Evolutionary conservation across 2,113 vertebrate genomes (phyloP).

Genomic region (Paralichthys olivaceus): DNA sequence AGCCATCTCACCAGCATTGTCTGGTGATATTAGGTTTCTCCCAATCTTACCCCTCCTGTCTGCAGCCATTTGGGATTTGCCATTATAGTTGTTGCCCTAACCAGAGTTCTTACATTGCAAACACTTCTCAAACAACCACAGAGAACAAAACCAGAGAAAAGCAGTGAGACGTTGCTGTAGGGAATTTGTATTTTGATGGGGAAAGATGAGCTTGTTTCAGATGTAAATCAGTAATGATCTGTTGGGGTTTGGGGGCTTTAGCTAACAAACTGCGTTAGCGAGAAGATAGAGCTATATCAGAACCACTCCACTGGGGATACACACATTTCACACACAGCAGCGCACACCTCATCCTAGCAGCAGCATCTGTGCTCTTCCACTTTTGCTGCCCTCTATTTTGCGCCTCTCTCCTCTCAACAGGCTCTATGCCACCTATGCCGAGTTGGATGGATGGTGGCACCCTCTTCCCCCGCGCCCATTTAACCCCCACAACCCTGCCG

Average conservation of each 20-base stretch:
- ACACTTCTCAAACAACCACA: background rate
- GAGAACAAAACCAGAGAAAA: slow-evolving; percentile 7
- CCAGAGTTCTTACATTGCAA: background rate
- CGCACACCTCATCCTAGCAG: slow-evolving; percentile 49
- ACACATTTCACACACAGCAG: slow-evolving; percentile 53
- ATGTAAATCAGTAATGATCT: slow-evolving; percentile 50
- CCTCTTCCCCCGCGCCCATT: slow-evolving; percentile 63
- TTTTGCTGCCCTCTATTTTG: slow-evolving; percentile 65
- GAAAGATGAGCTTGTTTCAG: slow-evolving; percentile 39
- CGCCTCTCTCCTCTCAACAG: slow-evolving; percentile 45
- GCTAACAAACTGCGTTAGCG: slow-evolving; percentile 48
- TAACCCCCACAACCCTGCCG: slow-evolving; percentile 67
- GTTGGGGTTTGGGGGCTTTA: slow-evolving; percentile 38
- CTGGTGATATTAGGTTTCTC: too few species aligned
- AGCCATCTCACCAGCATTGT: too few species aligned
- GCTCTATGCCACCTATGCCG: slow-evolving; percentile 52
- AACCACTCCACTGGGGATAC: slow-evolving; percentile 47
- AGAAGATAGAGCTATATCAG: slow-evolving; percentile 55
- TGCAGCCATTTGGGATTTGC: slow-evolving; percentile 40
- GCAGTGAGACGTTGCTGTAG: background rate
- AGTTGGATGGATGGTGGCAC: slow-evolving; percentile 63
- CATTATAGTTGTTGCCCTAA: slow-evolving; percentile 15
- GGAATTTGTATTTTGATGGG: slow-evolving; percentile 40
- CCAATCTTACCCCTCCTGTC: slow-evolving; percentile 1
- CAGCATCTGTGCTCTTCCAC: slow-evolving; percentile 63